phyloP scores from a whole-genome alignment of 2,797 vertebrate species.

The Rhabdomys pumilio region DNA sequence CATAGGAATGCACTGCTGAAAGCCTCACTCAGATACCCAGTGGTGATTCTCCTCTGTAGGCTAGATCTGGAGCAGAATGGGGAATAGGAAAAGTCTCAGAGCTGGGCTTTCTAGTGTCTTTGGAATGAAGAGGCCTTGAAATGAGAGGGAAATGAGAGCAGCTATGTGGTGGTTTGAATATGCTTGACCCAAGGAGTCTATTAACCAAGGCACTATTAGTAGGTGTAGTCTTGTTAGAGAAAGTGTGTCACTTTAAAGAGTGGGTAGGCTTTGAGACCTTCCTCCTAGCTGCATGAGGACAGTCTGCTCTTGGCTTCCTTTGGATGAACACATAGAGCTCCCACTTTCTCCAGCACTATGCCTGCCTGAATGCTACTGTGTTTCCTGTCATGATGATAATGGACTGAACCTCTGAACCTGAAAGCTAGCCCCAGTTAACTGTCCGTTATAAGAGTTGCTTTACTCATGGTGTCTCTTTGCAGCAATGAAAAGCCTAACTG shows the following conservation, averaged over 20 bases:
- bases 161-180: neutral
- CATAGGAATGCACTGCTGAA: neutral
- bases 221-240: neutral
- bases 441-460: neutral
- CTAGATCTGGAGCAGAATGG: fast-evolving
- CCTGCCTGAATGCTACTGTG: neutral
- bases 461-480: neutral
- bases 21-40: fast-evolving
- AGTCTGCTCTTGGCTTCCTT: neutral
- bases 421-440: neutral
- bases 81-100: neutral
- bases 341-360: neutral
- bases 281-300: neutral
- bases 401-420: neutral
- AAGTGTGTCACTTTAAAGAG: neutral
- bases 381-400: neutral
- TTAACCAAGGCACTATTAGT: neutral
- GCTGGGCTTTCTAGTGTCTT: neutral
- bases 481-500: neutral
- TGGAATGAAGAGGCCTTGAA: fast-evolving
- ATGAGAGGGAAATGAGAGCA: neutral
- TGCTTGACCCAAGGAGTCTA: neutral
- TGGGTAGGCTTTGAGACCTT: neutral
- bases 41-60: neutral
- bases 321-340: neutral